Evolutionary conservation across 2,888 invertebrate genomes (phyloP).

Genomic region (Scaptomyza parva): DNA sequence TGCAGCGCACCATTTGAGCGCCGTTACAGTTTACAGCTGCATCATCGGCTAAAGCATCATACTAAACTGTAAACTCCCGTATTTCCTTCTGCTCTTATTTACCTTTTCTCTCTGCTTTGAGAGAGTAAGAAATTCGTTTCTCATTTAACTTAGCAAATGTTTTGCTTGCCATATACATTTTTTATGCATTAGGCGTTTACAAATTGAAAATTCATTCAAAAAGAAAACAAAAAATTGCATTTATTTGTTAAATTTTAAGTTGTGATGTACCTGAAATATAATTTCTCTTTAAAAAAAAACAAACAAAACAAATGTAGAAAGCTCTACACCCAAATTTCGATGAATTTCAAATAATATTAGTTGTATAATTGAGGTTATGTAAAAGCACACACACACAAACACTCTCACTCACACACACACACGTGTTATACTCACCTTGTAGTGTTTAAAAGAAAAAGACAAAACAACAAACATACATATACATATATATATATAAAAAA

Average conservation of each 20-base stretch:
- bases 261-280: constrained; percentile 85
- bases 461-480: constrained; percentile 27
- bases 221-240: constrained; percentile 65
- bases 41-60: constrained; percentile 76
- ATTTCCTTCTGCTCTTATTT: background rate
- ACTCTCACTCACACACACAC: constrained; percentile 26
- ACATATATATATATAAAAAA: constrained; percentile 24
- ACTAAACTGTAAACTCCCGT: constrained; percentile 23
- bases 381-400: constrained; percentile 45
- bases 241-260: constrained; percentile 84
- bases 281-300: constrained; percentile 77
- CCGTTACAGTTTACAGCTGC: constrained; percentile 82
- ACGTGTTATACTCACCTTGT: constrained; percentile 41
- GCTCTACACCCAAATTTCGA: constrained; percentile 53
- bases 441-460: constrained; percentile 45
- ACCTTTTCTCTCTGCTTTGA: background rate
- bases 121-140: constrained; percentile 16
- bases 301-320: constrained; percentile 41
- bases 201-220: constrained; percentile 40
- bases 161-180: constrained; percentile 72
- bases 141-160: constrained; percentile 60
- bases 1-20: constrained; percentile 78
- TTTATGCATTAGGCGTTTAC: constrained; percentile 56
- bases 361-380: constrained; percentile 64
- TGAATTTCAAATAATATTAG: constrained; percentile 58